Evolutionary conservation across 1,140 invertebrate species (phyloP).

Genomic region (Globodera ellingtonae): DNA sequence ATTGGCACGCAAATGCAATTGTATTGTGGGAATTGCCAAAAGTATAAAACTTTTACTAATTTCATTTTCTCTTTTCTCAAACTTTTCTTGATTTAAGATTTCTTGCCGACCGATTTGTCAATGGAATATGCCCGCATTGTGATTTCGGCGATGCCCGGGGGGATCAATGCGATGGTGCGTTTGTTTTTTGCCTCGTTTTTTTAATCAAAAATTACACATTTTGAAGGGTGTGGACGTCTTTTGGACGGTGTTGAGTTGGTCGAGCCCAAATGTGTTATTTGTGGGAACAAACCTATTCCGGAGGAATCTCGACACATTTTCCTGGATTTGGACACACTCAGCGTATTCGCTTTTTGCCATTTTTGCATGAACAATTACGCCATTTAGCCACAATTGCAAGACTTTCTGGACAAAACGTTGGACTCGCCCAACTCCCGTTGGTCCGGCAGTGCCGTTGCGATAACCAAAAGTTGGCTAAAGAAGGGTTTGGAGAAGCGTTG

Average conservation of each 20-base stretch:
- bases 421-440: slow-evolving; percentile 70
- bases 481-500: slow-evolving; percentile 90
- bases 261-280: slow-evolving; percentile 88
- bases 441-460: slow-evolving; percentile 85
- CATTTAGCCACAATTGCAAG: slow-evolving; percentile 76
- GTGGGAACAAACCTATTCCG: slow-evolving; percentile 74
- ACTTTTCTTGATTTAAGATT: slow-evolving; percentile 66
- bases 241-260: slow-evolving; percentile 90
- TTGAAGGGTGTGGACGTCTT: slow-evolving; percentile 80
- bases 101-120: slow-evolving; percentile 84
- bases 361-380: slow-evolving; percentile 6
- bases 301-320: slow-evolving; percentile 86
- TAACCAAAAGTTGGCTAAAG: slow-evolving; percentile 85
- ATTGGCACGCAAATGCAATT: slow-evolving; percentile 86
- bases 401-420: slow-evolving; percentile 75
- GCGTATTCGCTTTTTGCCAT: slow-evolving; percentile 16
- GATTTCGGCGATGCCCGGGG: slow-evolving; percentile 89
- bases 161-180: slow-evolving; percentile 89
- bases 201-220: neutral
- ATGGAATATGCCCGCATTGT: slow-evolving; percentile 94
- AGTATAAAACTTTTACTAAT: slow-evolving; percentile 67
- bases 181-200: neutral
- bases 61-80: neutral
- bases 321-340: slow-evolving; percentile 84
- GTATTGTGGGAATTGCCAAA: slow-evolving; percentile 83